These are phyloP conservation scores for Dromas ardeola DNA, from an alignment of 2,113 vertebrate species.

Conservation along the genomic window DNA sequence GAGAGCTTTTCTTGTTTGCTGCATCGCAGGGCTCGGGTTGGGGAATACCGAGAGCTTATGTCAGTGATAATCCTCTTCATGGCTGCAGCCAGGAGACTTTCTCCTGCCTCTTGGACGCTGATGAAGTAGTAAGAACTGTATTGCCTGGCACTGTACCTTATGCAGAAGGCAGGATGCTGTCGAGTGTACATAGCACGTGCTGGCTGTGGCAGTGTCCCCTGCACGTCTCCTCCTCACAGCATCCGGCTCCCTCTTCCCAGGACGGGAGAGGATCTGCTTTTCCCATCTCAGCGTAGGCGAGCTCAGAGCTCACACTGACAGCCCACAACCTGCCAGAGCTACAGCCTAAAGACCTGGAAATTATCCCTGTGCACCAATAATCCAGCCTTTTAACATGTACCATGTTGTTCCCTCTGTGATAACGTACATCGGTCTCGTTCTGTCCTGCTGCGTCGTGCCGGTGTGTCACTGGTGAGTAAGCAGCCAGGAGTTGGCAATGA, in stretches of 20 bases:
- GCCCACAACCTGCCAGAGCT: neutral
- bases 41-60: neutral
- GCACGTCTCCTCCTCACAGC: neutral
- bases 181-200: rapidly evolving
- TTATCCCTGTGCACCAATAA: neutral
- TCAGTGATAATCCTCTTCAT: neutral
- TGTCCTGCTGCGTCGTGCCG: neutral
- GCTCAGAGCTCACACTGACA: neutral
- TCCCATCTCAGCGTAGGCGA: neutral
- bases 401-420: neutral
- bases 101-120: neutral
- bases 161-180: neutral
- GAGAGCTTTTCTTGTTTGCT: neutral
- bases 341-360: neutral
- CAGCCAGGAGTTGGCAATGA: conserved; percentile 34
- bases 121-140: neutral
- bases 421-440: neutral
- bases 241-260: neutral
- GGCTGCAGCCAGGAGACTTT: neutral
- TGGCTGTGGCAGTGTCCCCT: neutral
- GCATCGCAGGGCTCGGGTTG: rapidly evolving
- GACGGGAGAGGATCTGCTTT: neutral
- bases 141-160: neutral
- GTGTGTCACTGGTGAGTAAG: neutral
- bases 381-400: neutral